These are phyloP conservation scores for Ariolimax columbianus DNA, from an alignment of 2,888 invertebrate genomes.

Conservation along the genomic window DNA sequence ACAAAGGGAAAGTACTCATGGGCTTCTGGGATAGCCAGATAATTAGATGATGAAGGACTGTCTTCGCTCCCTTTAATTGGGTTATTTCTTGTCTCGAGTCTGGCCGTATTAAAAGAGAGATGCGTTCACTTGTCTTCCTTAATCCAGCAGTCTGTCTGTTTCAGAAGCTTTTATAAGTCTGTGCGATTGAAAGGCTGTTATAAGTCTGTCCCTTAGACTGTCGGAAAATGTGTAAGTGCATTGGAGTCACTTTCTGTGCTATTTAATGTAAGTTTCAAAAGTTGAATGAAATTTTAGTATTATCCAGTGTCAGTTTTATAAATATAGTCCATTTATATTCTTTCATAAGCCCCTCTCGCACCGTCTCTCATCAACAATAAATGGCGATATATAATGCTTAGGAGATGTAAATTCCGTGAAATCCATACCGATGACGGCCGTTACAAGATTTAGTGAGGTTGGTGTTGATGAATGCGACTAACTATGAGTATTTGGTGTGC, in stretches of 20 bases:
- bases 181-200: neutral
- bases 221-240: neutral
- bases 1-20: conserved; percentile 9
- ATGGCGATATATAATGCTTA: no score
- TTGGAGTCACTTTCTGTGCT: neutral
- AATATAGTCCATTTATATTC: neutral
- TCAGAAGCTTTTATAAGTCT: neutral
- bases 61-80: conserved; percentile 13
- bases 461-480: no score
- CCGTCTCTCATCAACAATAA: neutral
- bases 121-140: conserved; percentile 7
- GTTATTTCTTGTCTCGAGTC: conserved; percentile 33
- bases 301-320: neutral
- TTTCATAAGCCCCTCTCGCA: neutral
- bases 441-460: no score
- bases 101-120: neutral
- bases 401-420: no score
- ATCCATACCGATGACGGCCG: no score
- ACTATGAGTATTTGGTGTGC: no score
- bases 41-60: conserved; percentile 36
- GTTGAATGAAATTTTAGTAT: neutral
- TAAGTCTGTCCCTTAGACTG: neutral
- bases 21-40: conserved; percentile 28
- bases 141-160: conserved; percentile 16
- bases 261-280: neutral